Evolutionary conservation across 2,797 vertebrate species (phyloP), one percentile per base, ranked within the genome.

Genomic region (Argentina silus): DNA sequence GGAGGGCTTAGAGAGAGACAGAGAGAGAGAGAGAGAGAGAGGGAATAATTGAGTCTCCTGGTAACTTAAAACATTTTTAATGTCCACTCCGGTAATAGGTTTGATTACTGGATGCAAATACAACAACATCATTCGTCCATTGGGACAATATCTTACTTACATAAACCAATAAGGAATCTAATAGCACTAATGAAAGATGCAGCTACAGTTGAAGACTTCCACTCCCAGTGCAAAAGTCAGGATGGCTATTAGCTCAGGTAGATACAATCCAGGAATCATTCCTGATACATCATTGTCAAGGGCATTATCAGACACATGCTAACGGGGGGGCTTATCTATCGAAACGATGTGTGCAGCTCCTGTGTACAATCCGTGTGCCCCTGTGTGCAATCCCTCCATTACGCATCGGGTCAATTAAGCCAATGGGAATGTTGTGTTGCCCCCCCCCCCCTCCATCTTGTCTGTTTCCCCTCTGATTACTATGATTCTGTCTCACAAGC

Each of bases 211-310:
- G 87, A 87, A 85, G 87, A 89, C 87, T 84, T 12, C 70, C 72
- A 83, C 53, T 84, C 83, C 81, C 71, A 50, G 51, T 79, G 19
- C 78, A 88, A 83, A 88, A 77, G 0, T 65, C 80, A 67, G 73
- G 86, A 72, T 68, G 88, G 85, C 87, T 86, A 86, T 90, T 89
- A 89, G 85, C 87, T 90, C 88, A 86, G 82, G 87, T 89, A 85
- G 85, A 88, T 76, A 80, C 80, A 72, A 70, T 82, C 86, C 74
- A 85, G 87, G 80, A 88, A 89, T 89, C 84, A 84, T 75, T 86
- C 76, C 80, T 86, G 80, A 88, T 90, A 85, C 87, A 90, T 89
- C 85, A 83, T 81, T 86, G 83, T 88, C 88, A 88, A 76, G 83
- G 78, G 81, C 62, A 36, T 36, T 36, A 36, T 36, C 27, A 36